Evolutionary conservation across 2,888 invertebrate genomes (phyloP), one percentile per base, ranked within the genome.

Genomic region (Labia minor): DNA sequence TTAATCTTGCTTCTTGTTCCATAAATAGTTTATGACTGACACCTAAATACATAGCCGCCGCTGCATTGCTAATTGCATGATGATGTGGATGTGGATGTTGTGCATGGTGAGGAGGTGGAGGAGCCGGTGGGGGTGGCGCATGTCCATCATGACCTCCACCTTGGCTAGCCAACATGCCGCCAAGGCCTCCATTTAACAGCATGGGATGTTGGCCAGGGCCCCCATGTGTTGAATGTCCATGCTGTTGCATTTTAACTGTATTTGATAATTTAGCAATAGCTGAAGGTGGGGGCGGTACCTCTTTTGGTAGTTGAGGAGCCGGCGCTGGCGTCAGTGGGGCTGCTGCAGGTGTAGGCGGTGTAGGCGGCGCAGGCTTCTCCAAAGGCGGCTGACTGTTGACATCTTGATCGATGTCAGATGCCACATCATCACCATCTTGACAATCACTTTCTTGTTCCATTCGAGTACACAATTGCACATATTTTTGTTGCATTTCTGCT

Each of bases 401-500:
- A 70, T 83, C 83, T 68, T 81, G 82, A 75, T 88, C 88, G 74
- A 82, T 77, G 74, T 88, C 88, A 81, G 87, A 88, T 73, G 84
- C 84, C 70, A 83, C 84, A 75, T 89, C 89, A 72, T 88, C 88
- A 63, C 87, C 83, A 74, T 89, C 88, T 72, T 86, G 85, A 72
- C 87, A 87, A 73, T 88, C 88, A 0, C 87, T 69, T 71, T 86
- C 86, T 73, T 88, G 87, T 73, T 91, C 91, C 84, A 91, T 90
- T 72, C 90, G 83, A 74, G 89, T 91, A 76, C 91, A 90, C 73
- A 94, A 80, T 78, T 92, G 90, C 76, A 89, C 85, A 78, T 94
- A 94, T 76, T 92, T 89, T 75, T 92, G 90, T 80, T 92, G 92
- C 89, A 95, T 93, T 76, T 89, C 89, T 11, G 91, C 92, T 68